Evolutionary conservation across 2,113 vertebrate genomes (phyloP).

Genomic region (Pelmatolapia mariae): DNA sequence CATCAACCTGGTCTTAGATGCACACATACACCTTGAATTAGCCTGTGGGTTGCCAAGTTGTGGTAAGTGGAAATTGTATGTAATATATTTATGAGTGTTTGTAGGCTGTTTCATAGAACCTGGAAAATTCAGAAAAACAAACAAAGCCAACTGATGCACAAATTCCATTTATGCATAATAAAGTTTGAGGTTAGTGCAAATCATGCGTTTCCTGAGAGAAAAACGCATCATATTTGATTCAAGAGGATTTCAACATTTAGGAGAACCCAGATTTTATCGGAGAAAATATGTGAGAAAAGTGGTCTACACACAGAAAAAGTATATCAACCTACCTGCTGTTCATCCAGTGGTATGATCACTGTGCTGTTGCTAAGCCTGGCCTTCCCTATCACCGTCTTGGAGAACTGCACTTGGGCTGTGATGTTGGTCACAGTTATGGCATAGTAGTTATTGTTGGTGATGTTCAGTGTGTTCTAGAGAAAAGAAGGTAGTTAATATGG

Average conservation of each 20-base stretch:
- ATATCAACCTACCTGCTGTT: constrained; percentile 75
- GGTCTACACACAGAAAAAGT: not conserved
- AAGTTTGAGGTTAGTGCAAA: not conserved
- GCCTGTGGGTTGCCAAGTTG: not conserved
- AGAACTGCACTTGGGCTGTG: constrained; percentile 91
- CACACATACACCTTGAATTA: not conserved
- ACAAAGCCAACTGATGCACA: not conserved
- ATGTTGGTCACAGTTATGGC: constrained; percentile 89
- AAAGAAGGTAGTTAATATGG: not conserved
- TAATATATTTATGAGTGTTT: not conserved
- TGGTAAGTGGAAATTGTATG: not conserved
- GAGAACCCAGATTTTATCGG: fast-evolving
- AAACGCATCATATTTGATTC: not conserved
- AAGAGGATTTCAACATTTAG: not conserved
- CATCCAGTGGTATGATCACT: constrained; percentile 83
- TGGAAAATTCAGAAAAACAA: not conserved
- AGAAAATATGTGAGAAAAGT: not conserved
- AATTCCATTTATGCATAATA: not conserved
- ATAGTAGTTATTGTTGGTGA: constrained; percentile 96
- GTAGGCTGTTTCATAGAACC: not conserved
- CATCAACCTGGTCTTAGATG: not conserved
- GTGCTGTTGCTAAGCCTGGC: constrained; percentile 84
- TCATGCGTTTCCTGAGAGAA: not conserved
- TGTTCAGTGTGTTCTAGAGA: constrained; percentile 87
- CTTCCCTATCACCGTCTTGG: constrained; percentile 93